phyloP scores from a whole-genome alignment of 1,140 invertebrate species.

The Hermetia illucens region DNA sequence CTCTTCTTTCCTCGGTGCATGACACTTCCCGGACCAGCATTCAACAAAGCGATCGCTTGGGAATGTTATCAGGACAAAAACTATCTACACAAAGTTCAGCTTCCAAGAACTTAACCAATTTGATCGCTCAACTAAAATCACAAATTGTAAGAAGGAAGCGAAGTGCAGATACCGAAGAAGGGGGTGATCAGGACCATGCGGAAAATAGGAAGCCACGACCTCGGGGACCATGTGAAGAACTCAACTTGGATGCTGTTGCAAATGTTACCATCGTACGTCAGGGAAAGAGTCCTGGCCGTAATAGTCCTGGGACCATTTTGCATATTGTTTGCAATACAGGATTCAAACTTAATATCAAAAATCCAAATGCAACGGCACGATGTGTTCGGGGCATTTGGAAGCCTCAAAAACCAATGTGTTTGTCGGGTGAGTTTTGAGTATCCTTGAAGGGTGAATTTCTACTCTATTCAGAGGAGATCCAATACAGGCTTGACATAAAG shows the following conservation, averaged over 20 bases:
- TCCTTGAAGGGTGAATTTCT: no score
- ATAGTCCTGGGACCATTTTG: slow-evolving; percentile 51
- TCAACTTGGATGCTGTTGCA: slow-evolving; percentile 24
- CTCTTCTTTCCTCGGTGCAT: no score
- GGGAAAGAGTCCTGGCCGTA: slow-evolving; percentile 25
- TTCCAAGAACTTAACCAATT: slow-evolving; percentile 8
- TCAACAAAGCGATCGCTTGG: no score
- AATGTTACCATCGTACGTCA: slow-evolving; percentile 22
- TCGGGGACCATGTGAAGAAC: slow-evolving; percentile 36
- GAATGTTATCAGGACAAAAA: no score
- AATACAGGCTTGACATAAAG: no score
- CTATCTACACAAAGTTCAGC: no score
- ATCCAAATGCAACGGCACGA: slow-evolving; percentile 56
- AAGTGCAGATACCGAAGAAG: slow-evolving; percentile 15
- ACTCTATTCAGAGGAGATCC: no score
- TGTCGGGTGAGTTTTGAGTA: slow-evolving; percentile 60
- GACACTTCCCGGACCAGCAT: no score
- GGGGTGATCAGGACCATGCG: slow-evolving; percentile 11
- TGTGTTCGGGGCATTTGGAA: slow-evolving; percentile 69
- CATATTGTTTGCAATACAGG: slow-evolving; percentile 57
- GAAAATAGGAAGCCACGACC: slow-evolving; percentile 27
- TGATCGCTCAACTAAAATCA: slow-evolving; percentile 23
- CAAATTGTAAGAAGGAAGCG: slow-evolving; percentile 20
- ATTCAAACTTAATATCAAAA: slow-evolving; percentile 52
- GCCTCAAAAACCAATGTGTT: slow-evolving; percentile 59